Evolutionary conservation across 2,888 invertebrate genomes (phyloP), one percentile per base, ranked within the genome.

Genomic region (Acronicta alni): DNA sequence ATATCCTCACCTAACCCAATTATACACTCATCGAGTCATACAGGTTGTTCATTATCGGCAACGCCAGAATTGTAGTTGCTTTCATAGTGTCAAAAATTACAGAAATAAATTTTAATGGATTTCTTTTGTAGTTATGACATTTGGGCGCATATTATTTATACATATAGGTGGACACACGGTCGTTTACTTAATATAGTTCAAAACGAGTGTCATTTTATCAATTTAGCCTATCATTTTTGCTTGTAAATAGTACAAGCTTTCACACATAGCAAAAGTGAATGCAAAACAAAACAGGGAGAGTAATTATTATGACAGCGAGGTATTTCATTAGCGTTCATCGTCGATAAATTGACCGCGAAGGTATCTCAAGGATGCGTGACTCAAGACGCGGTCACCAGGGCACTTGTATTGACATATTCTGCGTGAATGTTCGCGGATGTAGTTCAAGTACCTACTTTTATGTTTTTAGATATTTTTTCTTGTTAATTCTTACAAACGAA

Each of bases 291-390:
- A 5, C 10, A 26, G 9, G 12, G 14, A 39, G 14, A 1, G 38
- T 52, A 14, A 43, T 43, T 42, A 39, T 37, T 37, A 47, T n/a
- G 18, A 37, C 32, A 15, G n/a, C 7, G 3, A 45, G 30, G 44
- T n/a, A 53, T 57, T 48, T 67, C 38, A 53, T 72, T 53, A 53
- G 20, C 54, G 49, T 49, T 53, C 59, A 67, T 53, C 53, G 46
- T 55, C 12, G 35, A 66, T 81, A 84, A 80, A 78, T 77, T 81
- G 83, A 85, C 82, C 80, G 82, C 58, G 67, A 48, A 67, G 83
- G 75, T 74, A 86, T 85, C 58, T 79, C 79, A 83, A 84, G 79
- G 81, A 75, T 74, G 57, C 56, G 58, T 45, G 65, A 69, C 43
- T 69, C 75, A 73, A 6, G 20, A 26, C 12, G 12, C 23, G 55